These are phyloP conservation scores for Scatophagus argus DNA, from an alignment of 2,113 vertebrate genomes.

Conservation along the genomic window DNA sequence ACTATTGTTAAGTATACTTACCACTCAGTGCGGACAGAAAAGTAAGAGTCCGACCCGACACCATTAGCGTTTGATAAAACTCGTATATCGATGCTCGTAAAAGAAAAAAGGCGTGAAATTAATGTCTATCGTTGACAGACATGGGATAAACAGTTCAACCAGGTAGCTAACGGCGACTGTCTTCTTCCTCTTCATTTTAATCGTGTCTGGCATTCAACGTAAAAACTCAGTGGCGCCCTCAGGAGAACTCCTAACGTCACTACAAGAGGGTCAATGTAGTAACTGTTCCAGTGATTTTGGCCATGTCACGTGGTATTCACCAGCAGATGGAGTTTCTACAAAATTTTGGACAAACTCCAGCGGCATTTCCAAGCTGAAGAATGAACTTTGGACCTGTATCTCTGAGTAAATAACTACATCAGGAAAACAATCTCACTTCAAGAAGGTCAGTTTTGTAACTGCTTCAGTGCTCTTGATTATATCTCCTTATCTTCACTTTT, in stretches of 20 bases:
- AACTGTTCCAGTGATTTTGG: background rate
- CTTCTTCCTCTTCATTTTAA: background rate
- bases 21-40: constrained; percentile 45
- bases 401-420: too few relatives aligned
- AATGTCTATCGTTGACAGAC: background rate
- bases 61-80: constrained; percentile 34
- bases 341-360: background rate
- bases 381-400: background rate
- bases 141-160: constrained; percentile 10
- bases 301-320: background rate
- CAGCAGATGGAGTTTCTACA: background rate
- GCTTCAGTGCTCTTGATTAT: too few relatives aligned
- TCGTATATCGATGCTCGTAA: background rate
- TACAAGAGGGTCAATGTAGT: background rate
- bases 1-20: constrained; percentile 39
- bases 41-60: background rate
- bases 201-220: background rate
- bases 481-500: too few relatives aligned
- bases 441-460: too few relatives aligned
- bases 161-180: constrained; percentile 33
- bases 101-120: background rate
- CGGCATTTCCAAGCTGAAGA: background rate
- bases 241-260: background rate
- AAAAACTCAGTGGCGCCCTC: background rate
- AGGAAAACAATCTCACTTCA: too few relatives aligned